These are phyloP conservation scores for Myoxocephalus aenaeus DNA, from an alignment of 2,797 vertebrate species.

Conservation along the genomic window DNA sequence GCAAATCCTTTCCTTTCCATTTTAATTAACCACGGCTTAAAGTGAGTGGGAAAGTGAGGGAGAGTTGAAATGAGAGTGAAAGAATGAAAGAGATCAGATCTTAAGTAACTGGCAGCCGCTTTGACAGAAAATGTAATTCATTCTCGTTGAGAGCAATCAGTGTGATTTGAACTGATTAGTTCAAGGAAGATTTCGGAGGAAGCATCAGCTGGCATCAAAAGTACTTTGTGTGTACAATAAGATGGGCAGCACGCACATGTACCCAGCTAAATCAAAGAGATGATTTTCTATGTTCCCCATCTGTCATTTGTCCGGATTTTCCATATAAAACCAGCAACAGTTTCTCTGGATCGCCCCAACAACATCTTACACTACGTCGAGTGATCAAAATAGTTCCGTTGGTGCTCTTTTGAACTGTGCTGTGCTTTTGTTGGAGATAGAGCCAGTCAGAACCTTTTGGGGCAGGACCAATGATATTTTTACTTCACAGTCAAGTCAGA, in stretches of 20 bases:
- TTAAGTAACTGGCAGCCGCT: conserved; percentile 85
- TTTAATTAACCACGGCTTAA: conserved; percentile 83
- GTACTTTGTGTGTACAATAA: conserved; percentile 62
- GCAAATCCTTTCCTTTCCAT: conserved; percentile 76
- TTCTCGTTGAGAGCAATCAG: conserved; percentile 82
- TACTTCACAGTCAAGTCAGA: background rate
- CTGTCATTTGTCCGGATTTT: conserved; percentile 50
- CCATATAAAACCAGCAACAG: conserved; percentile 8
- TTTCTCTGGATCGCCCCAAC: conserved; percentile 20
- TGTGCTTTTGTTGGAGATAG: background rate
- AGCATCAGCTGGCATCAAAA: conserved; percentile 60
- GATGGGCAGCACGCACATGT: conserved; percentile 56
- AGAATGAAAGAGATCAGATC: conserved; percentile 78
- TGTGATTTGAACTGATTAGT: conserved; percentile 84
- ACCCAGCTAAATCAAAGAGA: conserved; percentile 53
- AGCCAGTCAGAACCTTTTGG: background rate
- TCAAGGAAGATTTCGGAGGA: conserved; percentile 71
- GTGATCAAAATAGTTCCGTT: conserved; percentile 22
- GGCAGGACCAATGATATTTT: conserved; percentile 6
- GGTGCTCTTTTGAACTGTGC: conserved; percentile 2
- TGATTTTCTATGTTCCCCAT: conserved; percentile 38
- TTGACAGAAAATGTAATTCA: conserved; percentile 84
- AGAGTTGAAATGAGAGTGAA: conserved; percentile 59
- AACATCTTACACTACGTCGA: conserved; percentile 8
- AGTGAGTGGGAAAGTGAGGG: conserved; percentile 64